These are phyloP conservation scores for Eupsittula cactorum DNA, from an alignment of 2,113 vertebrate species.

Conservation along the genomic window DNA sequence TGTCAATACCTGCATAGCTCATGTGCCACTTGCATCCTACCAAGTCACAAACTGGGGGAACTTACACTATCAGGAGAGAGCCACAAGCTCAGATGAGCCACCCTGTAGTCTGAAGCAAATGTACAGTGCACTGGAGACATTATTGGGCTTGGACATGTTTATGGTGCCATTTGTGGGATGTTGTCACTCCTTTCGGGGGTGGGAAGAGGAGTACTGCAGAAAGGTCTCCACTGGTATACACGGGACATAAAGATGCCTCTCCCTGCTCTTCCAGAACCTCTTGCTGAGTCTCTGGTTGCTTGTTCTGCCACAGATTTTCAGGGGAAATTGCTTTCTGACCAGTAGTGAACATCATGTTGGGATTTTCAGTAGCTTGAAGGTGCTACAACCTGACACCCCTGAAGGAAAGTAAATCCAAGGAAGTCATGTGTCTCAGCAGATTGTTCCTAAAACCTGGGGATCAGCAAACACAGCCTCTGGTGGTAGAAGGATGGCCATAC, in stretches of 20 bases:
- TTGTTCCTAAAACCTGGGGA: neutral
- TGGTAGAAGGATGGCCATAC: neutral
- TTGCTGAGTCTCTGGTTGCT: neutral
- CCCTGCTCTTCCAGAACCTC: neutral
- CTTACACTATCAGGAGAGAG: neutral
- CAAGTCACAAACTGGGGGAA: neutral
- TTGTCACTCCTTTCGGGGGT: neutral
- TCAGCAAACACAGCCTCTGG: neutral
- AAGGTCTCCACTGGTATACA: neutral
- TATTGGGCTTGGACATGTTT: neutral
- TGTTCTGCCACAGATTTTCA: neutral
- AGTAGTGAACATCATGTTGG: fast-evolving
- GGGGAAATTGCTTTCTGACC: neutral
- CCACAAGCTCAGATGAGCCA: neutral
- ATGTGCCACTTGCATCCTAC: fast-evolving
- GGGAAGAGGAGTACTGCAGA: neutral
- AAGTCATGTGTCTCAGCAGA: neutral
- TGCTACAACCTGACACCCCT: neutral
- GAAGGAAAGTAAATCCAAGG: neutral
- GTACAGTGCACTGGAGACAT: neutral
- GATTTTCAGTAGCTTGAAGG: slow-evolving; percentile 8
- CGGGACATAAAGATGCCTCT: neutral
- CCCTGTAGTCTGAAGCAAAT: neutral
- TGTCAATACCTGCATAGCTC: neutral
- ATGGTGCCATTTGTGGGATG: neutral